phyloP scores from a whole-genome alignment of 2,888 invertebrate genomes.

The Ophion costatus region DNA sequence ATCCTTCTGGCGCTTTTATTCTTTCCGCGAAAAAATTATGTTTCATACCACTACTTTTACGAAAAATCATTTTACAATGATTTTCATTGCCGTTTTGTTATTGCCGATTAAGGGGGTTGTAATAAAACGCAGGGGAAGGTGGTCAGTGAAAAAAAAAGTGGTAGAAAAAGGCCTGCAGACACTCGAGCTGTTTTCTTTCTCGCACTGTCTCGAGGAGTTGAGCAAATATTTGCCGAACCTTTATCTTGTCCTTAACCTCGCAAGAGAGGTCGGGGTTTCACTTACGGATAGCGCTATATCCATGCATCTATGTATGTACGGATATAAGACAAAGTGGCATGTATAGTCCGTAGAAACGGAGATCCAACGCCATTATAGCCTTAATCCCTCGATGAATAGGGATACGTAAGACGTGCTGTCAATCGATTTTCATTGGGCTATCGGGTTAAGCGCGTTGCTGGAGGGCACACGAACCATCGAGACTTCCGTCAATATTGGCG shows the following conservation, averaged over 20 bases:
- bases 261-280: background rate
- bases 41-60: too few relatives aligned
- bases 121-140: too few relatives aligned
- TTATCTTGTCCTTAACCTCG: background rate
- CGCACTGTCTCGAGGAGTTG: background rate
- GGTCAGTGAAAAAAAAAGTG: background rate
- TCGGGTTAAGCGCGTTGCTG: constrained; percentile 28
- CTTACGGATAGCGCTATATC: background rate
- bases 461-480: background rate
- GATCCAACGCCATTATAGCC: background rate
- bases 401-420: background rate
- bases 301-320: background rate
- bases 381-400: background rate
- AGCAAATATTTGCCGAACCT: constrained; percentile 30
- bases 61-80: too few relatives aligned
- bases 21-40: too few relatives aligned
- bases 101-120: too few relatives aligned
- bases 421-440: constrained; percentile 16
- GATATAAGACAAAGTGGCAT: background rate
- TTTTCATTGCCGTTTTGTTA: too few relatives aligned
- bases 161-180: background rate
- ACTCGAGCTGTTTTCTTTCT: background rate
- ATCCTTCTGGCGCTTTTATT: too few relatives aligned
- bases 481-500: constrained; percentile 29
- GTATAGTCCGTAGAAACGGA: background rate